A percentile compares a stretch with the other conserved stretches of the same genome.
These are phyloP conservation scores for Apomyelois bistriatella DNA, from an alignment of 2,888 invertebrate genomes.

Conservation along the genomic window DNA sequence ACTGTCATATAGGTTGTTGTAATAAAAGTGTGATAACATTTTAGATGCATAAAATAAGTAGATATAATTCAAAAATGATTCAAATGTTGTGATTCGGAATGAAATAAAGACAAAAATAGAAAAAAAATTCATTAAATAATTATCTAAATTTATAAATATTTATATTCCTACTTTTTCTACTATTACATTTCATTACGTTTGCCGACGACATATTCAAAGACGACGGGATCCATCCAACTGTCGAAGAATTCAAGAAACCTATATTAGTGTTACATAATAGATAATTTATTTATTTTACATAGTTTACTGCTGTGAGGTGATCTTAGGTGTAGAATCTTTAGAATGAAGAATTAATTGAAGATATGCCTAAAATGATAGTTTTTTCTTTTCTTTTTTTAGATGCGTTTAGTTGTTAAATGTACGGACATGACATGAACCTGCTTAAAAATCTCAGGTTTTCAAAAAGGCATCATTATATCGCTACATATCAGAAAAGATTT, in stretches of 20 bases:
- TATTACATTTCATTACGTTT: too few relatives aligned
- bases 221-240: slow-evolving; percentile 2
- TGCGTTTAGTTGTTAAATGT: too few relatives aligned
- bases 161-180: not conserved
- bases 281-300: too few relatives aligned
- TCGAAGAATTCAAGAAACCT: too few relatives aligned
- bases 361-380: too few relatives aligned
- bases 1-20: slow-evolving; percentile 27
- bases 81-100: slow-evolving; percentile 18
- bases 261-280: too few relatives aligned
- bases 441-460: slow-evolving; percentile 1
- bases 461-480: slow-evolving; percentile 10
- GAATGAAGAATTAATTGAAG: too few relatives aligned
- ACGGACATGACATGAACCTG: too few relatives aligned
- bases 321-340: too few relatives aligned
- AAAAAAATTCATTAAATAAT: not conserved
- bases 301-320: too few relatives aligned
- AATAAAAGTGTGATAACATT: slow-evolving; percentile 45
- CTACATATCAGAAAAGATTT: slow-evolving; percentile 27
- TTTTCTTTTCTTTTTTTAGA: too few relatives aligned
- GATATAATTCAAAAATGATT: not conserved
- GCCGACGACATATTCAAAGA: too few relatives aligned
- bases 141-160: not conserved
- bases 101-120: slow-evolving; percentile 40
- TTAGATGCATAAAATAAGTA: not conserved